A percentile compares a stretch with the other conserved stretches of the same genome.
These are phyloP conservation scores for Camptogramma bilineatum DNA, from an alignment of 2,888 invertebrate genomes.

Conservation along the genomic window DNA sequence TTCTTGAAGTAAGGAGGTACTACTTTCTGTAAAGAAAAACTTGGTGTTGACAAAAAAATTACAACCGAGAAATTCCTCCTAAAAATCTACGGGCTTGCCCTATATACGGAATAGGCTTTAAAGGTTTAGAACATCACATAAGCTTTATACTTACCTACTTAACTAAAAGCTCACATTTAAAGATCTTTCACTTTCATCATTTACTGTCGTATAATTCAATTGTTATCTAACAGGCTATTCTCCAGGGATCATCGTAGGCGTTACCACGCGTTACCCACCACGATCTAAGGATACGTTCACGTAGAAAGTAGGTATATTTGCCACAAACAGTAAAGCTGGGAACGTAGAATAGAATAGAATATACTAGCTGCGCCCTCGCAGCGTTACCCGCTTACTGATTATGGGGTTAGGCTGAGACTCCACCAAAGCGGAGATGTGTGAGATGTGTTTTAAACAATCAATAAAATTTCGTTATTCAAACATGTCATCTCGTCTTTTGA, in stretches of 20 bases:
- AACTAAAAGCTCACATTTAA: not conserved
- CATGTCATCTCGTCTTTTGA: too few species aligned
- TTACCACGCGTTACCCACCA: constrained; percentile 30
- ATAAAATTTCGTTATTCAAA: too few species aligned
- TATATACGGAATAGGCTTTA: too few species aligned
- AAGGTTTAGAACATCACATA: too few species aligned
- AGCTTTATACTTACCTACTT: not conserved
- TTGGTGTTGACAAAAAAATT: not conserved
- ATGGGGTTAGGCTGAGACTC: too few species aligned
- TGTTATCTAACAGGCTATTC: constrained; percentile 30
- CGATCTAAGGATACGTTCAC: constrained; percentile 10
- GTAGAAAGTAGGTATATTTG: not conserved
- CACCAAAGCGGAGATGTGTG: too few species aligned
- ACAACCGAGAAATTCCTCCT: not conserved
- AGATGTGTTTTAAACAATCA: too few species aligned
- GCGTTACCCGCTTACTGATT: too few species aligned
- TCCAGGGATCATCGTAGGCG: constrained; percentile 34
- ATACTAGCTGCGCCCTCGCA: too few species aligned
- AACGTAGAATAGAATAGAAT: too few species aligned
- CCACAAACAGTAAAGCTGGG: not conserved
- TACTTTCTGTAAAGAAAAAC: not conserved
- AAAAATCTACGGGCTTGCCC: too few species aligned
- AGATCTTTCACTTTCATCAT: constrained; percentile 5
- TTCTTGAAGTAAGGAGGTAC: not conserved
- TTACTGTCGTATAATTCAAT: constrained; percentile 33